phyloP scores from a whole-genome alignment of 2,888 invertebrate species.

The Teleiodes luculella region DNA sequence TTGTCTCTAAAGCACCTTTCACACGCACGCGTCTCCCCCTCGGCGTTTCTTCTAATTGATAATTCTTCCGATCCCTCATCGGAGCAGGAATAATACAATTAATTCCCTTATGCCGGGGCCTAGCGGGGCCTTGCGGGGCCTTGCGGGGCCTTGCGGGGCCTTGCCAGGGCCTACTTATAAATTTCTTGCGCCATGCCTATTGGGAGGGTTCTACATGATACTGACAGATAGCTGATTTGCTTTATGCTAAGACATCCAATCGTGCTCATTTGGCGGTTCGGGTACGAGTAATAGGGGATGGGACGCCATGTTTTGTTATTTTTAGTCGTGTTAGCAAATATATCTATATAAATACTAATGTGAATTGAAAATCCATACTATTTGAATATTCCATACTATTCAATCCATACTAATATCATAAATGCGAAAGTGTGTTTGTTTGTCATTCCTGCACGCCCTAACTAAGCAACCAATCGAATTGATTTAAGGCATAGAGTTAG shows the following conservation, averaged over 20 bases:
- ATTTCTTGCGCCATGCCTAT: constrained; percentile 57
- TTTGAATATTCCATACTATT: no score
- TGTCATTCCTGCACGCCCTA: no score
- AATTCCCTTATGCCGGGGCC: constrained; percentile 68
- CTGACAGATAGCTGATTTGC: constrained; percentile 11
- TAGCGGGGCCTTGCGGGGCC: constrained; percentile 22
- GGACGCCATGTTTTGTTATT: background rate
- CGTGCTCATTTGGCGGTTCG: background rate
- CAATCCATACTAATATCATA: no score
- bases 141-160: background rate
- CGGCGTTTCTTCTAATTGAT: constrained; percentile 72
- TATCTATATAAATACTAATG: no score
- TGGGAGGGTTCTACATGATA: constrained; percentile 36
- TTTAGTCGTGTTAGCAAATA: no score
- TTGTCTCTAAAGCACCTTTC: constrained; percentile 6
- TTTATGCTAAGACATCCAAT: background rate
- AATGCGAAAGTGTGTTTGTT: no score
- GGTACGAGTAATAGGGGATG: background rate
- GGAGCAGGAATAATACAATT: constrained; percentile 72
- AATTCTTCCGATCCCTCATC: constrained; percentile 74
- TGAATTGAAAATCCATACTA: no score
- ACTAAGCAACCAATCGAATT: no score
- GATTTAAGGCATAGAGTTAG: no score
- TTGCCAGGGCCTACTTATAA: constrained; percentile 62
- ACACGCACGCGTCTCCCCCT: constrained; percentile 26